Base-by-base conservation (phyloP, 2,113 vertebrate species). In the Elanoides forficatus region DNA sequence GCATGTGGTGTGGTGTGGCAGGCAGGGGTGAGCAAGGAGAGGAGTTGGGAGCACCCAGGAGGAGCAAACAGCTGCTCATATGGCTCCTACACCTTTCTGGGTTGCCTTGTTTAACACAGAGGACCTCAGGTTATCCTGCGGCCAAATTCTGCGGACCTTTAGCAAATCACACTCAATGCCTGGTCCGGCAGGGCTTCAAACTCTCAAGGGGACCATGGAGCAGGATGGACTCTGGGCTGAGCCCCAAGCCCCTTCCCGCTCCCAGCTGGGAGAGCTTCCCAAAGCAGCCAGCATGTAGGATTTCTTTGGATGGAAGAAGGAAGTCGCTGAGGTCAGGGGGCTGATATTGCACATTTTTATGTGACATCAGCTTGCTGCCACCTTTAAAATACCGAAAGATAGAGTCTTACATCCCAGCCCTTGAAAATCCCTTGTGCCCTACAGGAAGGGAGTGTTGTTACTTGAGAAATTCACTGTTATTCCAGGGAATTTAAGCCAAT, bases 291-390 rank as follows among this genome's bases (percentile, higher is more conserved):
- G 7, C 1, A n/a, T 42, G 67, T 53, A 87, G 85, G 42, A 58
- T 86, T 91, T 58, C 55, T 83, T 58, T 5, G 45, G 53, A 63
- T 81, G 82, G 87, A 88, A 56, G 81, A 65, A 94, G 79, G 94
- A 92, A 97, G 71, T 92, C 3, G 2, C 65, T 86, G 90, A 88
- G 90, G 67, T 95, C 67, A 30, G 72, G 59, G 36, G 63, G 63
- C 94, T 95, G 94, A 83, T 47, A 81, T 16, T 88, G 94, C 88
- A 90, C 94, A 88, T 97, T 97, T 93, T 95, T 93, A 7, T 9
- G 18, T 88, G 93, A 86, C 88, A 86, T 76, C 87, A 76, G 45
- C 75, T 88, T 94, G 80, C 86, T 88, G 86, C 75, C 72, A 92
- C 63, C 86, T 88, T 66, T 42, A 75, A 81, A 95, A 78, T 52